phyloP scores from a whole-genome alignment of 1,140 invertebrate genomes.

The Ladona fulva region DNA sequence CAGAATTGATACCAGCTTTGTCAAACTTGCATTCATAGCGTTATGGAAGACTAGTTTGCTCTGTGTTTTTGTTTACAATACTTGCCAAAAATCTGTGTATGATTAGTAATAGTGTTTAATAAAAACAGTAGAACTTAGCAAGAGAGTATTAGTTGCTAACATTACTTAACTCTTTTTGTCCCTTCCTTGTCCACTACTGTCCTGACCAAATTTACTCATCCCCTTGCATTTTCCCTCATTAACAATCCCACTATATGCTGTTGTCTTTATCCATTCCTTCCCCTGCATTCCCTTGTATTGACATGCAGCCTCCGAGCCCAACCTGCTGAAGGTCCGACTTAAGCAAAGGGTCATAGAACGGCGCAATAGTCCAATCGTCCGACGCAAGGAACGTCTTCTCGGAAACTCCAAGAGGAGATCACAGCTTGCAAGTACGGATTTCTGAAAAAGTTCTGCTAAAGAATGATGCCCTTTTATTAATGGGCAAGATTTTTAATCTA shows the following conservation, averaged over 20 bases:
- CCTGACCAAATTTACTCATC: neutral
- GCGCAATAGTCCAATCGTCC: slow-evolving; percentile 68
- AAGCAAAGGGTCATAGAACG: slow-evolving; percentile 92
- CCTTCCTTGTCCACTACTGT: neutral
- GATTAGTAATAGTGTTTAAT: neutral
- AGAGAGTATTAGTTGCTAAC: neutral
- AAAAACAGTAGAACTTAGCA: neutral
- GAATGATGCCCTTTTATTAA: no score
- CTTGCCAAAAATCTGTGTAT: neutral
- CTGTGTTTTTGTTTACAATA: neutral
- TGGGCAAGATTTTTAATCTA: no score
- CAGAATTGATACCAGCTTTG: no score
- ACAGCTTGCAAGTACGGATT: slow-evolving; percentile 62
- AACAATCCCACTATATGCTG: neutral
- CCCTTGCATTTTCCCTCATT: no score
- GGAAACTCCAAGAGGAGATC: slow-evolving; percentile 66
- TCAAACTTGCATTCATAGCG: no score
- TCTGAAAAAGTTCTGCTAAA: neutral
- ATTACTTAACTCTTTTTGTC: neutral
- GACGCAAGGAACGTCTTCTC: slow-evolving; percentile 67
- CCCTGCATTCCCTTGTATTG: slow-evolving; percentile 26
- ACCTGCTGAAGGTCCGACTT: slow-evolving; percentile 90
- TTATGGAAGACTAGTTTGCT: neutral
- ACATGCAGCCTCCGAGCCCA: slow-evolving; percentile 86
- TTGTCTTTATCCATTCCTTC: slow-evolving; percentile 18